Conservation (phyloP, 2,797 vertebrate species). For the Agapornis canus region DNA sequence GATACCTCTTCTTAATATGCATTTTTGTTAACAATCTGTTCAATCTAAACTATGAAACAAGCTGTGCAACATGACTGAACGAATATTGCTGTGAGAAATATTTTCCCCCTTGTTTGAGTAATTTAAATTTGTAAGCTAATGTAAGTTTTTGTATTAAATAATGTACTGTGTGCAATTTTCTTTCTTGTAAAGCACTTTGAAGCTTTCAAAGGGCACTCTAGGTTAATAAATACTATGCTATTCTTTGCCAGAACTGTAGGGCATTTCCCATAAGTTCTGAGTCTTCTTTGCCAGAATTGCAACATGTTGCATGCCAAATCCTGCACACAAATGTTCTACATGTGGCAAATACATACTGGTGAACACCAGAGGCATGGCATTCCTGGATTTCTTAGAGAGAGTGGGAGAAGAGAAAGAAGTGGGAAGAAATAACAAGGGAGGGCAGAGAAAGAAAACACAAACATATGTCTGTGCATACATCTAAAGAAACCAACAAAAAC, state of each 20-base stretch:
- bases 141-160: constrained; percentile 59
- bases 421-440: not conserved
- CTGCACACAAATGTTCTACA: constrained; percentile 43
- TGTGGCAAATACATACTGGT: constrained; percentile 11
- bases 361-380: constrained; percentile 40
- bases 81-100: constrained; percentile 43
- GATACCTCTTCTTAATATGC: constrained; percentile 40
- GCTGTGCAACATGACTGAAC: constrained; percentile 60
- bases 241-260: constrained; percentile 60
- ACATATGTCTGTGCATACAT: not conserved
- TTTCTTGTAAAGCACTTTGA: constrained; percentile 61
- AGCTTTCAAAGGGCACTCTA: constrained; percentile 62
- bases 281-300: constrained; percentile 50
- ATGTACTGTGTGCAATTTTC: constrained; percentile 53
- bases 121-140: constrained; percentile 67
- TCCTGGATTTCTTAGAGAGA: constrained; percentile 43
- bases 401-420: not conserved
- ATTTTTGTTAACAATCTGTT: constrained; percentile 56
- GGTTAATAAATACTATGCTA: constrained; percentile 54
- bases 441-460: not conserved
- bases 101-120: constrained; percentile 31
- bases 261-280: constrained; percentile 53
- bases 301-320: constrained; percentile 54
- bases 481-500: not conserved
- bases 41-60: constrained; percentile 36